These are phyloP conservation scores for Cheiracanthium punctorium DNA, from an alignment of 2,888 invertebrate species.

Conservation along the genomic window DNA sequence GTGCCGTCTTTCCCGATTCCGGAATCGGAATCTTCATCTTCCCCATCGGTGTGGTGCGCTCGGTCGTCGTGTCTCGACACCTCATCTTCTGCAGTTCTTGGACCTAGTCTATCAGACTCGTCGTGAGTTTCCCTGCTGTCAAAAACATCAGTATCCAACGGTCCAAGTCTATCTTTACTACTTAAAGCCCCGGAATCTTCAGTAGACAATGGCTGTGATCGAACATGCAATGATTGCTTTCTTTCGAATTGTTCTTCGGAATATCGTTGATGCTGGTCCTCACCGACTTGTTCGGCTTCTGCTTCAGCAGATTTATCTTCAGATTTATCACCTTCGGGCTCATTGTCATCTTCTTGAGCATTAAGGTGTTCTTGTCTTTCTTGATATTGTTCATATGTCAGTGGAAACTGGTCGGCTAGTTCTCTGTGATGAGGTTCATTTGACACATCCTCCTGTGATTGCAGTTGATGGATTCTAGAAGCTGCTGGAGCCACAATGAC, in stretches of 20 bases:
- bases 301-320: background rate
- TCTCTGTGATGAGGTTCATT: background rate
- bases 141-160: conserved; percentile 37
- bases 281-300: background rate
- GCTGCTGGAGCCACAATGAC: conserved; percentile 34
- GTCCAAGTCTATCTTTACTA: conserved; percentile 31
- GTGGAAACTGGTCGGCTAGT: conserved; percentile 10
- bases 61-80: conserved; percentile 47
- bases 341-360: background rate
- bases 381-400: background rate
- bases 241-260: conserved; percentile 22
- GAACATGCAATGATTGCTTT: conserved; percentile 32
- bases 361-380: background rate
- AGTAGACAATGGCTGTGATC: conserved; percentile 27
- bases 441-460: background rate
- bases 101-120: conserved; percentile 48
- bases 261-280: background rate
- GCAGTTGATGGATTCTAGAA: background rate
- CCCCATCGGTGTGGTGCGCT: conserved; percentile 42
- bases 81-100: conserved; percentile 41
- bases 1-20: conserved; percentile 71
- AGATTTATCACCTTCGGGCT: background rate
- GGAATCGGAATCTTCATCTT: conserved; percentile 72
- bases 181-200: conserved; percentile 51
- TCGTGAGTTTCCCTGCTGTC: conserved; percentile 59